Conservation (phyloP, 2,797 vertebrate genomes). For the Danio choprae region DNA sequence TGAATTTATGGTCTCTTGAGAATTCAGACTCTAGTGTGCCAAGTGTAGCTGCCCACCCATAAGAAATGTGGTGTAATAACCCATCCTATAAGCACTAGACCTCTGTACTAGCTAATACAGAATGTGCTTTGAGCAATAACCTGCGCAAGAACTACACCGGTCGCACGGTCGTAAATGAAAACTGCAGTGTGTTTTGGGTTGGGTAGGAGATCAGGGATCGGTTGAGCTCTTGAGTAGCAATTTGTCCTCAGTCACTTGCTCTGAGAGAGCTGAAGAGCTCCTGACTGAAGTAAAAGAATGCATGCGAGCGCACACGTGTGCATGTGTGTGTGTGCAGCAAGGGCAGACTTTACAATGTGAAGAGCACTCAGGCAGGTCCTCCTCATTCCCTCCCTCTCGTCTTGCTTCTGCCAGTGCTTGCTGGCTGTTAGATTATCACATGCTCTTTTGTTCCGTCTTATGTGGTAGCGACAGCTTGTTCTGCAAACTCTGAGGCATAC, state of each 20-base stretch:
- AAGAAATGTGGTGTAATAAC: conserved; percentile 2
- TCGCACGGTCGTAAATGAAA: neutral
- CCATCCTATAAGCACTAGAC: conserved; percentile 14
- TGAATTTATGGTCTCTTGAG: neutral
- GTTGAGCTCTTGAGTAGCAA: conserved; percentile 51
- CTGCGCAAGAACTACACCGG: conserved; percentile 8
- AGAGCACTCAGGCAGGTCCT: conserved; percentile 38
- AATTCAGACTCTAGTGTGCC: neutral
- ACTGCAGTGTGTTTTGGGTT: conserved; percentile 31
- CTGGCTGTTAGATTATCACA: conserved; percentile 49
- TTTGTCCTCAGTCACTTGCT: conserved; percentile 66
- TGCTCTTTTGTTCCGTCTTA: conserved; percentile 28
- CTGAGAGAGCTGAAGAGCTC: conserved; percentile 44
- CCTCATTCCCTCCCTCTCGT: conserved; percentile 22
- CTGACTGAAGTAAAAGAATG: conserved; percentile 32
- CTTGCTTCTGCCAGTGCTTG: conserved; percentile 19
- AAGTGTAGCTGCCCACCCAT: neutral
- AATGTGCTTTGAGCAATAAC: neutral
- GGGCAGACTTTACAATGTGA: conserved; percentile 33
- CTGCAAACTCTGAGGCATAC: neutral
- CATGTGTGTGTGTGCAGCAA: conserved; percentile 20
- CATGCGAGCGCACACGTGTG: neutral
- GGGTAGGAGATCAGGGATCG: conserved; percentile 24
- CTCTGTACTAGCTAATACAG: neutral
- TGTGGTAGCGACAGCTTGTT: neutral